Percentiles rank a stretch among this genome's conserved stretches.
These are phyloP conservation scores for Hycleus phaleratus DNA, from an alignment of 1,140 invertebrate species.

Conservation along the genomic window DNA sequence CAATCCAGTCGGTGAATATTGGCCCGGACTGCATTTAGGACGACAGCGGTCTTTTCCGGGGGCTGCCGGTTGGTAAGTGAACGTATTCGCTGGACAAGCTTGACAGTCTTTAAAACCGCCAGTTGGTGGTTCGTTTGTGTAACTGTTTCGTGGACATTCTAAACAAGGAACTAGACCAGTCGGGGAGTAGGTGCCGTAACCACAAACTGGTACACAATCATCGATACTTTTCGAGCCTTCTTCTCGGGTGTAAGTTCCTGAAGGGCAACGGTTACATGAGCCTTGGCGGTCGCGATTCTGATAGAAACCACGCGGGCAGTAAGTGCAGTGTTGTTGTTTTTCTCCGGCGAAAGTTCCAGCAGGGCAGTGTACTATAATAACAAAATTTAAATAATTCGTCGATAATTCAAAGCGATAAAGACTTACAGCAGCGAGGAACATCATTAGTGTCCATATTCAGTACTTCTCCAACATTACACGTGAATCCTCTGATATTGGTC, in stretches of 20 bases:
- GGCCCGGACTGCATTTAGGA: constrained; percentile 84
- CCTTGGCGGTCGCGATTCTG: constrained; percentile 87
- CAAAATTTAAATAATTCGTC: constrained; percentile 5
- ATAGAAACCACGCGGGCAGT: constrained; percentile 83
- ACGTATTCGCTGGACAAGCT: constrained; percentile 82
- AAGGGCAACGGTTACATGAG: constrained; percentile 78
- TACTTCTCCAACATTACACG: constrained; percentile 87
- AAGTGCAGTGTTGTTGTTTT: constrained; percentile 79
- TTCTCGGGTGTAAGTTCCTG: constrained; percentile 85
- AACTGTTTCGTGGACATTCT: constrained; percentile 91
- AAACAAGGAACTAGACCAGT: constrained; percentile 91
- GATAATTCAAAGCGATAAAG: neutral
- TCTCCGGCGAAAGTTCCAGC: constrained; percentile 88
- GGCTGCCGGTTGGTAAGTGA: constrained; percentile 87
- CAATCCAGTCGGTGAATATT: constrained; percentile 89
- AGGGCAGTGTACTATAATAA: constrained; percentile 79
- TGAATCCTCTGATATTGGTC: constrained; percentile 80
- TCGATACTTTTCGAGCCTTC: constrained; percentile 77
- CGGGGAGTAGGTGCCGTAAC: constrained; percentile 91
- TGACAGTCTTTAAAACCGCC: constrained; percentile 93
- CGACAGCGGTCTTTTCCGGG: constrained; percentile 76
- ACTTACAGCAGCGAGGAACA: constrained; percentile 86
- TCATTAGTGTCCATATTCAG: constrained; percentile 84
- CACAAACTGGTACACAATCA: constrained; percentile 88
- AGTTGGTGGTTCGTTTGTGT: constrained; percentile 75